Evolutionary conservation across 2,113 vertebrate species (phyloP).

Genomic region (Periophthalmodon schlosseri): DNA sequence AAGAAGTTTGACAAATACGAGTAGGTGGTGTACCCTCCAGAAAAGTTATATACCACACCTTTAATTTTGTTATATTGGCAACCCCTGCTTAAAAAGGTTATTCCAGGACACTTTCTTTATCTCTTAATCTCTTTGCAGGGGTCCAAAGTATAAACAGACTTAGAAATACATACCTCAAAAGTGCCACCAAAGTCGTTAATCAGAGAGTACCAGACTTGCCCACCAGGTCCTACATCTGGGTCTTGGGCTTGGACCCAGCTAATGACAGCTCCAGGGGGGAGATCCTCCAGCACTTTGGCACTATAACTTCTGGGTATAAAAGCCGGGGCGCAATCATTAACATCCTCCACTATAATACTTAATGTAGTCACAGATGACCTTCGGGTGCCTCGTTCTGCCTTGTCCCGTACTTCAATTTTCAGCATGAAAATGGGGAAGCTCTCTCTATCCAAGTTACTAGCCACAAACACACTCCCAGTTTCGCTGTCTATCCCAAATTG

Average conservation of each 20-base stretch:
- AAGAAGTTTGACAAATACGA: not conserved
- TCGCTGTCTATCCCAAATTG: conserved; percentile 90
- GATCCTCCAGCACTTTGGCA: conserved; percentile 88
- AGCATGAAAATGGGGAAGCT: conserved; percentile 82
- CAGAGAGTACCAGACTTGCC: conserved; percentile 89
- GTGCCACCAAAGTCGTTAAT: conserved; percentile 88
- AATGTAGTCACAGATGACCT: conserved; percentile 87
- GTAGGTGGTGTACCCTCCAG: no score
- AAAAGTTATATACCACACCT: not conserved
- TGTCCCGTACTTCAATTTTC: conserved; percentile 92
- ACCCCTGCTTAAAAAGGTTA: not conserved
- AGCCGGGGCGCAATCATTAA: conserved; percentile 92
- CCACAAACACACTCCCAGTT: conserved; percentile 87
- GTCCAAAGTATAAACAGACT: not conserved
- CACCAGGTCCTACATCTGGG: conserved; percentile 88
- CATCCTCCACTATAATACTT: conserved; percentile 86
- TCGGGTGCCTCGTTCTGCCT: conserved; percentile 84
- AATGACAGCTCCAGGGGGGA: conserved; percentile 88
- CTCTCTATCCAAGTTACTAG: conserved; percentile 88
- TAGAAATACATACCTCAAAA: conserved; percentile 86
- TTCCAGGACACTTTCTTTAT: not conserved
- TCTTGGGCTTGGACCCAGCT: conserved; percentile 93
- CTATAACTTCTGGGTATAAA: conserved; percentile 90
- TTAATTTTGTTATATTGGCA: not conserved
- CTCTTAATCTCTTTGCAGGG: not conserved